phyloP scores from a whole-genome alignment of 1,140 invertebrate species.

The Hycleus phaleratus region DNA sequence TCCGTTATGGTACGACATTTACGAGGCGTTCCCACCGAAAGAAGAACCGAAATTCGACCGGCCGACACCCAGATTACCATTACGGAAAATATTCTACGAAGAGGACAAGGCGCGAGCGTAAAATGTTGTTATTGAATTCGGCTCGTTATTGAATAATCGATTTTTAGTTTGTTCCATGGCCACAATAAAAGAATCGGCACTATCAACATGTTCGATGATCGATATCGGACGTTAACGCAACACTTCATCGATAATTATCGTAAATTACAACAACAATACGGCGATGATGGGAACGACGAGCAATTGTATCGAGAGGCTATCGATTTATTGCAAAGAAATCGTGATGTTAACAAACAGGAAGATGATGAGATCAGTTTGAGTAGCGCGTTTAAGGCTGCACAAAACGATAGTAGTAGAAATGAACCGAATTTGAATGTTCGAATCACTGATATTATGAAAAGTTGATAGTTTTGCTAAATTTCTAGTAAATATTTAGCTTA shows the following conservation, averaged over 20 bases:
- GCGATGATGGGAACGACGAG: slow-evolving; percentile 43
- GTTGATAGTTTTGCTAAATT: too few relatives aligned
- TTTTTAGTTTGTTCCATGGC: slow-evolving; percentile 56
- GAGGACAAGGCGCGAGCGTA: slow-evolving; percentile 84
- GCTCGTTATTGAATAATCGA: slow-evolving; percentile 4
- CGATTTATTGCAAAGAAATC: slow-evolving; percentile 38
- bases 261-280: slow-evolving; percentile 43
- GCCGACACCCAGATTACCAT: slow-evolving; percentile 46
- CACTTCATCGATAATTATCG: slow-evolving; percentile 52
- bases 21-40: slow-evolving; percentile 78
- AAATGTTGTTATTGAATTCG: slow-evolving; percentile 27
- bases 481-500: too few relatives aligned
- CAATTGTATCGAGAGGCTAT: slow-evolving; percentile 42
- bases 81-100: slow-evolving; percentile 70
- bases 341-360: slow-evolving; percentile 10
- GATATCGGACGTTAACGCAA: slow-evolving; percentile 47
- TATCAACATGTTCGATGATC: slow-evolving; percentile 44
- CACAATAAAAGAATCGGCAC: slow-evolving; percentile 45
- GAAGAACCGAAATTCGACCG: slow-evolving; percentile 65
- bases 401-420: background rate
- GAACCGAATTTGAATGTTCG: too few relatives aligned
- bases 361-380: slow-evolving; percentile 24
- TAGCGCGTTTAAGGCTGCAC: slow-evolving; percentile 32
- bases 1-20: slow-evolving; percentile 87
- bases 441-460: too few relatives aligned